phyloP scores from a whole-genome alignment of 2,888 invertebrate genomes.

The Geophilus truncorum region DNA sequence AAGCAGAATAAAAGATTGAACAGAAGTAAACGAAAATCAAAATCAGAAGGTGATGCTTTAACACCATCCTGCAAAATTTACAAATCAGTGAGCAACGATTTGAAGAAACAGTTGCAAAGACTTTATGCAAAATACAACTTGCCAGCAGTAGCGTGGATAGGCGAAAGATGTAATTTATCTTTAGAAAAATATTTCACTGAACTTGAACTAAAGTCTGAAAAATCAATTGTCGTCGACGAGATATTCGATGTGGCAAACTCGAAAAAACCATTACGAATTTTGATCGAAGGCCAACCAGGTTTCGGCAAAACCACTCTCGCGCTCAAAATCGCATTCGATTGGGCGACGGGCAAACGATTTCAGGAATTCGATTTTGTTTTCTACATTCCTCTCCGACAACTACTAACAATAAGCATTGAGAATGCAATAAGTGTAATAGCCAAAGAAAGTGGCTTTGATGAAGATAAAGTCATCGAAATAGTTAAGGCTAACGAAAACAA shows the following conservation, averaged over 20 bases:
- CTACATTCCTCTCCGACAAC: not conserved
- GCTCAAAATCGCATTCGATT: not conserved
- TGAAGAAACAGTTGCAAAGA: no score
- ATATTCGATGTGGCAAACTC: not conserved
- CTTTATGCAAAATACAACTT: not conserved
- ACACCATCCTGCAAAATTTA: no score
- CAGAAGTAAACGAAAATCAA: no score
- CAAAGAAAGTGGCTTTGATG: no score
- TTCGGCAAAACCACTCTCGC: not conserved
- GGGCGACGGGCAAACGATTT: not conserved
- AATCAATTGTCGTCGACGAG: not conserved
- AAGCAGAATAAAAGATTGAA: no score
- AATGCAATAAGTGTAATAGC: not conserved
- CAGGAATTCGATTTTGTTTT: not conserved
- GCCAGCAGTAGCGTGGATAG: slow-evolving; percentile 43
- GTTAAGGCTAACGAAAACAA: no score
- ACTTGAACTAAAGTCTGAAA: not conserved
- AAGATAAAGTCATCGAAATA: no score
- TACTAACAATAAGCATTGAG: not conserved
- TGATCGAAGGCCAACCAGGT: not conserved
- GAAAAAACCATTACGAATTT: not conserved
- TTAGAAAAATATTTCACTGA: not conserved
- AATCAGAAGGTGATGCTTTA: no score
- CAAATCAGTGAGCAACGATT: no score
- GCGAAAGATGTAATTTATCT: not conserved